A percentile compares a stretch with the other conserved stretches of the same genome.
phyloP scores from a whole-genome alignment of 2,888 invertebrate genomes.

The Euplexia lucipara region DNA sequence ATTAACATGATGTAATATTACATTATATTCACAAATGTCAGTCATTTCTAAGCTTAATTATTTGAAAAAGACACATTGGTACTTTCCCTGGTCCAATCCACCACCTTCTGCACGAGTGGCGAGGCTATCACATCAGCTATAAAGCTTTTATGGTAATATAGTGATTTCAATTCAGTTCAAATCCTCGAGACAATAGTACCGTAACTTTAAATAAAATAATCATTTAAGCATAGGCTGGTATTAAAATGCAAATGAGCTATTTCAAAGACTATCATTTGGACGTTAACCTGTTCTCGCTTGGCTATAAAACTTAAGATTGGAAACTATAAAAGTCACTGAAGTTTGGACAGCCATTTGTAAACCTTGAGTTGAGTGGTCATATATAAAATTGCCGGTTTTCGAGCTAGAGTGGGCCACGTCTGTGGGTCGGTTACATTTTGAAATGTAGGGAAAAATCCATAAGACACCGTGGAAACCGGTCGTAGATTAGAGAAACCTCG shows the following conservation, averaged over 20 bases:
- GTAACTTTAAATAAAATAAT: conserved; percentile 68
- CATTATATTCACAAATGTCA: too few species aligned
- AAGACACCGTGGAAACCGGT: conserved; percentile 76
- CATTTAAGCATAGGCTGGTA: conserved; percentile 66
- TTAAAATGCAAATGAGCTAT: conserved; percentile 77
- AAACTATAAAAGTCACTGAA: conserved; percentile 70
- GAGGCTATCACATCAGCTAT: conserved; percentile 3
- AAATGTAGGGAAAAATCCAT: conserved; percentile 71
- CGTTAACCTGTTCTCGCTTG: conserved; percentile 76
- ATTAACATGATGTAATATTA: too few species aligned
- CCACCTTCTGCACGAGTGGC: too few species aligned
- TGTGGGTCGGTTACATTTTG: conserved; percentile 63
- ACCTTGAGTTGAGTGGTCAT: conserved; percentile 48
- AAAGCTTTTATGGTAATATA: conserved; percentile 15
- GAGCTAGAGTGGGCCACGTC: conserved; percentile 48
- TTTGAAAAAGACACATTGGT: too few species aligned
- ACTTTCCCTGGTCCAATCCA: too few species aligned
- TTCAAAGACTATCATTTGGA: conserved; percentile 71
- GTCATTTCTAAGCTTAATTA: too few species aligned
- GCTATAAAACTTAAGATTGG: conserved; percentile 68
- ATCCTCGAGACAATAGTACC: conserved; percentile 52
- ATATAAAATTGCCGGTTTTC: conserved; percentile 53
- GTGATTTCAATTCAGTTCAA: conserved; percentile 16
- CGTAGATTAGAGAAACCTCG: conserved; percentile 72
- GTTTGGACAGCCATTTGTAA: conserved; percentile 63